Base-by-base conservation (phyloP, 2,888 invertebrate species). In the Steinernema carpocapsae region DNA sequence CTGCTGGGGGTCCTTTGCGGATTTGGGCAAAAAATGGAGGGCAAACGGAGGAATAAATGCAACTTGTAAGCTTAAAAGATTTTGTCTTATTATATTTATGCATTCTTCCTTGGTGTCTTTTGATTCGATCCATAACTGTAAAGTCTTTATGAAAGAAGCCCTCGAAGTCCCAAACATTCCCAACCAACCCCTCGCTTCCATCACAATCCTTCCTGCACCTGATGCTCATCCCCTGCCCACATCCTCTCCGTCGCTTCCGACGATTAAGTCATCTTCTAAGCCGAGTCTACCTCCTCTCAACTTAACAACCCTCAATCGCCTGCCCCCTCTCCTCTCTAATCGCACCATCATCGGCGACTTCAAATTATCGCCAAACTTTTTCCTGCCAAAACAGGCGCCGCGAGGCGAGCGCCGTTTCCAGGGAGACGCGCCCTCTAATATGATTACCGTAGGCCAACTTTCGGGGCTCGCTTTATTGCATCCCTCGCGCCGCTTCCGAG, bases 291-390 rank as follows among this genome's bases (percentile, higher is more conserved):
- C 37, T 37, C 37, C 37, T 37, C 37, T 37, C 37, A 37, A 37
- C 37, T 37, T 10, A 10, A 37, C 37, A n/a, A n/a, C 37, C 37
- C 37, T 3, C 37, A 37, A 37, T 37, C 37, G 37, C 37, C 37
- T 37, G 4, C 37, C 10, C 37, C 64, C 64, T 29, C 64, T 64
- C 29, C 32, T 64, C 64, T 64, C 64, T 64, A 64, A 64, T 64
- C 64, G 64, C 64, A 6, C 37, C 37, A 64, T 64, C 64, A 64
- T 64, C 64, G 64, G 26, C 64, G 37, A 37, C 37, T 37, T 37
- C 37, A 64, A 64, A 64, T 64, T 64, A 64, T 64, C 64, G 64
- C 64, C 64, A 64, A 64, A 64, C 64, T 64, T 64, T 48, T 64
- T 56, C 56, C 17, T 56, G 64, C 64, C 64, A 29, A 64, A 64